Evolutionary conservation across 1,140 invertebrate species (phyloP), one percentile per base, ranked within the genome.

Genomic region (Limonius californicus): DNA sequence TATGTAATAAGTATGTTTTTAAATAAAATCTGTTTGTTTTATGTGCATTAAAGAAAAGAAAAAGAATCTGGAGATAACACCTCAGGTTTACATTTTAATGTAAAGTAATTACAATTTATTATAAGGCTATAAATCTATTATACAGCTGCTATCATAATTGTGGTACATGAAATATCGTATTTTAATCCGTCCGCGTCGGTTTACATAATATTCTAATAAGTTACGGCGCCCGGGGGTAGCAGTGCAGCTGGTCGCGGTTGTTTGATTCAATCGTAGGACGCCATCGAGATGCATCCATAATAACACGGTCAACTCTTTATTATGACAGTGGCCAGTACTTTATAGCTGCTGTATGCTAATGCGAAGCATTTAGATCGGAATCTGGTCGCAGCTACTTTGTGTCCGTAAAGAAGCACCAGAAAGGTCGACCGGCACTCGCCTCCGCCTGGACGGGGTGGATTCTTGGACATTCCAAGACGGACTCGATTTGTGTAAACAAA

Each of bases 331-430:
- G 59, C 61, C 68, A 67, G 66, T 73, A 74, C 68, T 76, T 74
- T 76, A 76, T 69, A 61, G 68, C 70, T 63, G 68, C 63, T 60
- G 72, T 73, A 76, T 76, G 74, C 72, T 76, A 76, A 76, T 76
- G 70, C 68, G 62, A 66, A 69, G 70, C 71, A 74, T 76, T 75
- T 74, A 76, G 74, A 76, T 76, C 67, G 72, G 68, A 75, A 76
- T 75, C 74, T 74, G 53, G 63, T 66, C 70, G 67, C 64, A 64
- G 68, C 70, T 67, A 72, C 69, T 70, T 68, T 68, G 66, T 69
- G 65, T 67, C 66, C 63, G 27, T 50, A 50, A 21, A 50, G 45
- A 50, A 18, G 6, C 16, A 8, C 42, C 42, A n/a, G 42, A n/a
- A 18, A 8, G 6, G 43, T 32, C 11, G 4, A 32, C 27, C 27